Conservation (phyloP, 2,797 vertebrate genomes). For the Myotis vivesi region DNA sequence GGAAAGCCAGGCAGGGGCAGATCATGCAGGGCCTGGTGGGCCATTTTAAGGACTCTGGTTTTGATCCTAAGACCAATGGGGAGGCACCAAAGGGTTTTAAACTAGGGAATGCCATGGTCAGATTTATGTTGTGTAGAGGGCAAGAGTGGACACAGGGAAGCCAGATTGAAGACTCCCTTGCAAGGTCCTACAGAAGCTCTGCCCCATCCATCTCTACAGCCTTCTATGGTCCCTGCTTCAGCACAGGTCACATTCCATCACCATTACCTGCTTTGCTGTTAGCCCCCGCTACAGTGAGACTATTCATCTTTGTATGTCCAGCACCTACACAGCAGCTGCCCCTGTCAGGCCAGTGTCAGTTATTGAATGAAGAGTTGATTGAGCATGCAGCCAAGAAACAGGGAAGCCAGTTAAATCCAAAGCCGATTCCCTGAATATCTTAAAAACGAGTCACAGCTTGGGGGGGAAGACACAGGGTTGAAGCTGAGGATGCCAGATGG, state of each 20-base stretch:
- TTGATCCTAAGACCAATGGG: background rate
- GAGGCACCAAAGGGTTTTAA: background rate
- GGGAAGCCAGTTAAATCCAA: slow-evolving; percentile 25
- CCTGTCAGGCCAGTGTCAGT: background rate
- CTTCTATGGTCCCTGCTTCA: background rate
- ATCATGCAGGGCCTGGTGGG: background rate
- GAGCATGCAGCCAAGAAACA: background rate
- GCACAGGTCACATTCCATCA: background rate
- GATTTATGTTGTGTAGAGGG: background rate
- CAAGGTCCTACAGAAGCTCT: background rate
- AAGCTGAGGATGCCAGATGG: slow-evolving; percentile 50
- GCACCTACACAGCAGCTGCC: background rate
- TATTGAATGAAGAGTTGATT: background rate
- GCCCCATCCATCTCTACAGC: background rate
- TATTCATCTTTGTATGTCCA: background rate
- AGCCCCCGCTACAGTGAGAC: background rate
- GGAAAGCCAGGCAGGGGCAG: background rate
- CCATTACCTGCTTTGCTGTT: background rate
- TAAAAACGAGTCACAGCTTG: slow-evolving; percentile 35
- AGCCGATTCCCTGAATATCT: slow-evolving; percentile 48
- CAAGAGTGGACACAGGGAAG: background rate
- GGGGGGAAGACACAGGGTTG: background rate
- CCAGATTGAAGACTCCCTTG: background rate
- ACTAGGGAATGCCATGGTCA: background rate
- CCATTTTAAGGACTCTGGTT: background rate